phyloP scores from a whole-genome alignment of 1,140 invertebrate species.

The Solenopsis invicta region DNA sequence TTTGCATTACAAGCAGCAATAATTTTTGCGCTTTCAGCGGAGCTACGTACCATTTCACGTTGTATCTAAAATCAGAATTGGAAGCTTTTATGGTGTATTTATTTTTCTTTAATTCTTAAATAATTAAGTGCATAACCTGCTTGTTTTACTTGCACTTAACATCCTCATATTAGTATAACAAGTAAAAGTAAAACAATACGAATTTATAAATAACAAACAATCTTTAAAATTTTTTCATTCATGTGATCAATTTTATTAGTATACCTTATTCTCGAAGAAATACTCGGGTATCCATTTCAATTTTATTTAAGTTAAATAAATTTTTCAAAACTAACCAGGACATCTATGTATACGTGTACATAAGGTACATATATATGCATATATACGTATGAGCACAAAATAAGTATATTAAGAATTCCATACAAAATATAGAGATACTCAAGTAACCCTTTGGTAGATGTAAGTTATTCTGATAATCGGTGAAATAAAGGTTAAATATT shows the following conservation, averaged over 20 bases:
- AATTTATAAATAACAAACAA: neutral
- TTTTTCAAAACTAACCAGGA: no score
- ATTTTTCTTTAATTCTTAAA: neutral
- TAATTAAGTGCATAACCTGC: neutral
- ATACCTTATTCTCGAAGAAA: no score
- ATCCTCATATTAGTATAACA: neutral
- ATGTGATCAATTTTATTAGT: neutral
- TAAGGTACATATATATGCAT: no score
- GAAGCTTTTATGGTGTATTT: neutral
- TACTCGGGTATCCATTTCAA: no score
- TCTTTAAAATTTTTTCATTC: neutral
- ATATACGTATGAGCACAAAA: no score
- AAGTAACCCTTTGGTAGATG: no score
- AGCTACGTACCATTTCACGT: conserved; percentile 55
- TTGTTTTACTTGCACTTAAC: neutral
- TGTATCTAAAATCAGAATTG: conserved; percentile 52
- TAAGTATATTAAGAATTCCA: no score
- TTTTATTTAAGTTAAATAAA: no score
- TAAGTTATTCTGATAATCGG: no score
- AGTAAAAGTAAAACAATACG: neutral
- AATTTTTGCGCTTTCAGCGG: conserved; percentile 58
- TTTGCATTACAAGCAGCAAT: conserved; percentile 66
- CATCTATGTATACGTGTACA: no score
- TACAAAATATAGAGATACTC: no score
- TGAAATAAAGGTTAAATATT: neutral